Base-by-base conservation (phyloP, 1,140 invertebrate genomes). In the Papilio glaucus region DNA sequence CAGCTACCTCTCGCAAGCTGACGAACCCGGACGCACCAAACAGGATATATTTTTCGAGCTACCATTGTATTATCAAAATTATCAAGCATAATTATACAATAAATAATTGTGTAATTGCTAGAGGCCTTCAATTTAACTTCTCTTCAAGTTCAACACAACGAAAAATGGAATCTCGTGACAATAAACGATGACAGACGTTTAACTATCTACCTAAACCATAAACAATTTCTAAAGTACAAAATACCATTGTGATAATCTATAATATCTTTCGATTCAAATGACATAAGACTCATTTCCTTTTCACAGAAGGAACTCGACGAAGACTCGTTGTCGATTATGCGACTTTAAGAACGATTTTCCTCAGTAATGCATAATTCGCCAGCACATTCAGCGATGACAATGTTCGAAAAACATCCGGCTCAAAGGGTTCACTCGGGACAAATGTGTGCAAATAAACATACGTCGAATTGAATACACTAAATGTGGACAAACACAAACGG, bases 401-500 rank as follows among this genome's bases (percentile, higher is more conserved):
- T 79, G 73, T 77, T 65, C 75, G 39, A 83, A 85, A 83, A 86
- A 86, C 86, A 85, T 88, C 83, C 85, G 85, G 69, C 75, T 72
- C 24, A 84, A 87, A 85, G 83, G 82, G 74, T 84, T 84, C 77
- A 71, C 65, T 53, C 63, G 75, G 76, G 49, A 57, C 29, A 33
- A 84, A 83, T 85, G 78, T 85, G 84, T 77, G 79, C 82, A 82
- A 85, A 83, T 83, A 83, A 83, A 85, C 83, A 79, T 81, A 49
- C 76, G 72, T 74, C 45, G 77, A 79, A 78, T 76, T 81, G 81
- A 82, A 84, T 86, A 79, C 84, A 87, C 79, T 81, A 81, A 89
- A 90, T 88, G 85, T 91, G 89, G 81, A 88, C 84, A 91, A 90
- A 91, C 85, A 89, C 62, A 85, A 80, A 39, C 12, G 71, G 74